A percentile compares a stretch with the other conserved stretches of the same genome.
These are phyloP conservation scores for Amiota mariae DNA, from an alignment of 2,888 invertebrate species.

Conservation along the genomic window DNA sequence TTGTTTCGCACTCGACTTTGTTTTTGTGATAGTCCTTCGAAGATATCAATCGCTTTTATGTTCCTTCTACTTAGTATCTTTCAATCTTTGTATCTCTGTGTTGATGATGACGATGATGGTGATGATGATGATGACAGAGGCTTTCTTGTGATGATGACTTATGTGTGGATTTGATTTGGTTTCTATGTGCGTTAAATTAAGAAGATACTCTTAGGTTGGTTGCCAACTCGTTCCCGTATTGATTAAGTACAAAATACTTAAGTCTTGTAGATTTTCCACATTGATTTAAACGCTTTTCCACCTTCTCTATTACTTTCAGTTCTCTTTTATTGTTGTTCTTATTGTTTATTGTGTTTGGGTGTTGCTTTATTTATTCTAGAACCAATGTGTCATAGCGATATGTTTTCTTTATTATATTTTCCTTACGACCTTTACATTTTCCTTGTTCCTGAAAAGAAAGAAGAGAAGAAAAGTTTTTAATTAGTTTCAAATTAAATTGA, in stretches of 20 bases:
- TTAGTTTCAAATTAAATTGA: too few species aligned
- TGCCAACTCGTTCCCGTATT: not conserved
- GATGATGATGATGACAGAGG: too few species aligned
- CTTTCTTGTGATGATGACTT: too few species aligned
- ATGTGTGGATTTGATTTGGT: too few species aligned
- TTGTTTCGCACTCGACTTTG: slow-evolving; percentile 8
- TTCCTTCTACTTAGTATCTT: too few species aligned
- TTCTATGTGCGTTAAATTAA: not conserved
- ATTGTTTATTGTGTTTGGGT: too few species aligned
- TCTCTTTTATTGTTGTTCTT: not conserved
- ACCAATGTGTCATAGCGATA: slow-evolving; percentile 10
- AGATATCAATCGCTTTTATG: too few species aligned
- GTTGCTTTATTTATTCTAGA: not conserved
- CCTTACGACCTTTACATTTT: too few species aligned
- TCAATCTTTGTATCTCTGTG: too few species aligned
- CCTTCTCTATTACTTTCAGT: not conserved
- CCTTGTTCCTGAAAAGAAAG: too few species aligned
- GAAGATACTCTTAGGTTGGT: not conserved
- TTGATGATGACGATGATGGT: too few species aligned
- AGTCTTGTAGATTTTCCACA: not conserved
- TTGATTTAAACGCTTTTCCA: slow-evolving; percentile 4
- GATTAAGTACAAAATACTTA: not conserved
- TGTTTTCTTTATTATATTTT: not conserved
- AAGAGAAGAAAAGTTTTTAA: too few species aligned
- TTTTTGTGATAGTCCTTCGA: not conserved